Evolutionary conservation across 2,888 invertebrate species (phyloP), one percentile per base, ranked within the genome.

Genomic region (Eutolmus rufibarbis): DNA sequence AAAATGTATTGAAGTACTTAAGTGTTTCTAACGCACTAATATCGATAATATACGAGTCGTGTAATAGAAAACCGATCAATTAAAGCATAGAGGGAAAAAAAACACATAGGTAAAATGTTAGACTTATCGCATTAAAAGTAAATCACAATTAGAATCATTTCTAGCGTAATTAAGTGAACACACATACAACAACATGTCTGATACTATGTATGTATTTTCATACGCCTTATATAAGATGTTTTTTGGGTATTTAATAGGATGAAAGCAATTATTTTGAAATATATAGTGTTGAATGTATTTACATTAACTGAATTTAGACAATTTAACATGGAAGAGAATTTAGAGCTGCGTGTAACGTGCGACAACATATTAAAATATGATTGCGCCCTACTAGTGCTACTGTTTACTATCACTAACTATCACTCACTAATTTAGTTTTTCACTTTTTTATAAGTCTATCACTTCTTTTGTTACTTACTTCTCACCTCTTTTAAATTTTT

Each of bases 111-210:
- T 66, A 23, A 66, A 23, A 19, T 40, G 0, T 66, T 66, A 66
- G 66, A 23, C 66, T 66, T 19, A 66, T 28, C 9, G 28, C 28
- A 66, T 66, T 66, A 23, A 84, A 82, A 81, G 5, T 31, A 23
- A 81, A 34, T 34, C 31, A 84, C 37, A 66, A 37, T 79, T 66
- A 84, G 40, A 7, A 66, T 66, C 28, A 66, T 66, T 66, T 66
- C 19, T 66, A 66, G 66, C 28, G 23, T 66, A 66, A 28, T 84
- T 66, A 84, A 84, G 66, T 31, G 82, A 84, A 84, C 56, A 84
- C 56, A 84, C 79, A 74, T 86, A 84, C 79, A 88, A 93, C 93
- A 93, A 94, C 94, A 94, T 94, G 94, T 94, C 94, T 94, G 94
- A 94, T 92, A 94, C 94, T 94, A 94, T 94, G 94, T 94, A 90